Evolutionary conservation across 1,140 invertebrate species (phyloP).

Genomic region (Aphelinus atriplicis): DNA sequence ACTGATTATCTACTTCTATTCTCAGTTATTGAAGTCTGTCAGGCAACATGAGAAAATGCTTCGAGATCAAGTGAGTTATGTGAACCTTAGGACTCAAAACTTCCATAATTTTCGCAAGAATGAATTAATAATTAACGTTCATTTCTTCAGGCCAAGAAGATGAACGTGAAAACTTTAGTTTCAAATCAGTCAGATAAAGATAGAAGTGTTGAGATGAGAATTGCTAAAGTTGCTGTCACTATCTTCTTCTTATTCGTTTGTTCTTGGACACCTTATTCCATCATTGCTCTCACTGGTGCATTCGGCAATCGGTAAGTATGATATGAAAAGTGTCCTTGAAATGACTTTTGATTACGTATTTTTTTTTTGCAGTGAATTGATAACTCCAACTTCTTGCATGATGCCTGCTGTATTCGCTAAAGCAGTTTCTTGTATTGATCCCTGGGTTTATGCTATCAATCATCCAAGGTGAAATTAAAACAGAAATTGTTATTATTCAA

Average conservation of each 20-base stretch:
- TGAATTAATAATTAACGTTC: not conserved
- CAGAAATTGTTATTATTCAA: too few species aligned
- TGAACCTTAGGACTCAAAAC: too few species aligned
- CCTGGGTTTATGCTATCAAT: constrained; percentile 82
- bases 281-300: constrained; percentile 77
- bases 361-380: constrained; percentile 60
- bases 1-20: constrained; percentile 77
- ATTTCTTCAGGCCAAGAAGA: constrained; percentile 75
- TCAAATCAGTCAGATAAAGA: constrained; percentile 73
- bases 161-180: constrained; percentile 81
- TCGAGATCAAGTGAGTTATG: constrained; percentile 67
- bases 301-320: constrained; percentile 74
- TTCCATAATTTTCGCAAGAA: too few species aligned
- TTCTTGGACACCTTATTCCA: constrained; percentile 80
- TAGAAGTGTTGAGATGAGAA: constrained; percentile 76
- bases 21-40: constrained; percentile 76
- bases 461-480: constrained; percentile 74
- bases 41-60: constrained; percentile 82
- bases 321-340: not conserved
- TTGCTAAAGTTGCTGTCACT: constrained; percentile 80
- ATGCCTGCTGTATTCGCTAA: constrained; percentile 78
- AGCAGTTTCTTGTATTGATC: constrained; percentile 79
- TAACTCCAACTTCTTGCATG: constrained; percentile 79
- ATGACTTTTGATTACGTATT: not conserved
- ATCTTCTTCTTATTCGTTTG: constrained; percentile 80